Percentiles rank a stretch among this genome's conserved stretches.
phyloP scores from a whole-genome alignment of 2,797 vertebrate genomes.

The Mormyrops attenuatus region DNA sequence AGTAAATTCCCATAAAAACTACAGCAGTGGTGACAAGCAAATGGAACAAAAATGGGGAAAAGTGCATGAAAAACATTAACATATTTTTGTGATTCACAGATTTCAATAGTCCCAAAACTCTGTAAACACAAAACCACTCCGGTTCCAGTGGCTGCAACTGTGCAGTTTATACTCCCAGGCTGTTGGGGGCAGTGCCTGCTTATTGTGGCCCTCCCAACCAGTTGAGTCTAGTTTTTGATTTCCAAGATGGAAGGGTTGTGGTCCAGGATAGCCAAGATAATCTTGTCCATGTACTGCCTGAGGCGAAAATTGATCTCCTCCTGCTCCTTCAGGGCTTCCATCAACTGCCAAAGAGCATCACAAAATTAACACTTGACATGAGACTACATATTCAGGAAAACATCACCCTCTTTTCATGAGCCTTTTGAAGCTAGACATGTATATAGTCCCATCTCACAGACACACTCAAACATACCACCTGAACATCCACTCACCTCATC shows the following conservation, averaged over 20 bases:
- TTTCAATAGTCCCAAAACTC: slow-evolving; percentile 32
- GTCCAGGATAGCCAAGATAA: slow-evolving; percentile 92
- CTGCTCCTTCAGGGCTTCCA: slow-evolving; percentile 96
- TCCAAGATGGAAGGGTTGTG: slow-evolving; percentile 95
- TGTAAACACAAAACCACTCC: slow-evolving; percentile 27
- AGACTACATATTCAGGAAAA: background rate
- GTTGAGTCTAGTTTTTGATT: slow-evolving; percentile 79
- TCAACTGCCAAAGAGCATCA: slow-evolving; percentile 62
- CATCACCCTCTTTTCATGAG: background rate
- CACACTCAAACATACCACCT: background rate
- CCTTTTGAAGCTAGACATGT: background rate
- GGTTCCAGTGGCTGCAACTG: slow-evolving; percentile 16
- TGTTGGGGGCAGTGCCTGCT: slow-evolving; percentile 45
- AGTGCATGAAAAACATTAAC: slow-evolving; percentile 41
- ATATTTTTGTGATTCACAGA: slow-evolving; percentile 34
- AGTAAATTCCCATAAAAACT: slow-evolving; percentile 16
- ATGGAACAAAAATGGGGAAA: slow-evolving; percentile 14
- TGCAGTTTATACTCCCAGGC: slow-evolving; percentile 35
- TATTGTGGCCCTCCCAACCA: slow-evolving; percentile 27
- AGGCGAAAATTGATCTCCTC: slow-evolving; percentile 92
- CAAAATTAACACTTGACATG: background rate
- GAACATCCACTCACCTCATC: slow-evolving; percentile 72
- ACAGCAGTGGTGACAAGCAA: slow-evolving; percentile 14
- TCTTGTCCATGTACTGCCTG: slow-evolving; percentile 98
- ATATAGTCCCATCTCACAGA: background rate